A percentile compares a stretch with the other conserved stretches of the same genome.
Evolutionary conservation across 2,797 vertebrate genomes (phyloP).

Genomic region (Petrocephalus sullivani): DNA sequence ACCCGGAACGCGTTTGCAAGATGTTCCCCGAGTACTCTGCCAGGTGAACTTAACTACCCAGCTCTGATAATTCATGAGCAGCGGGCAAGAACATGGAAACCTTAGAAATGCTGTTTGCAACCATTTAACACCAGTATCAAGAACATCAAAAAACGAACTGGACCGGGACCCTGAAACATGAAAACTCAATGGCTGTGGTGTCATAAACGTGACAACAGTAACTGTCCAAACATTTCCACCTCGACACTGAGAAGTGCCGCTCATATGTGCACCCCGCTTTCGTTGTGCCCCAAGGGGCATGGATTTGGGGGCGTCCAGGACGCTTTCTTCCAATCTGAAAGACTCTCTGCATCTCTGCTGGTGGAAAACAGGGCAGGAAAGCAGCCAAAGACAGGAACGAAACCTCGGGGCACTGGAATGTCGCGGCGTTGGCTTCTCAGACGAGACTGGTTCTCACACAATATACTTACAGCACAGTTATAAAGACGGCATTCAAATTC

Average conservation of each 20-base stretch:
- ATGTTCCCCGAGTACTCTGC: neutral
- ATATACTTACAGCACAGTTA: constrained; percentile 59
- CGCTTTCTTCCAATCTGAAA: neutral
- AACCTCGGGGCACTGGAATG: constrained; percentile 20
- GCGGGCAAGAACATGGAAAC: neutral
- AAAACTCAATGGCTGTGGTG: neutral
- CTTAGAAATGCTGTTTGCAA: neutral
- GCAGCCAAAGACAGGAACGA: neutral
- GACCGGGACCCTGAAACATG: neutral
- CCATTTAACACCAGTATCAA: constrained; percentile 7
- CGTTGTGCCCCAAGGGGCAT: neutral
- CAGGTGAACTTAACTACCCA: neutral
- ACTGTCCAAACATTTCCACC: neutral
- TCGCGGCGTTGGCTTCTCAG: constrained; percentile 34
- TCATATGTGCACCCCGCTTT: neutral
- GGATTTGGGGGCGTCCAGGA: neutral
- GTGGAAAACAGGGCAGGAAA: neutral
- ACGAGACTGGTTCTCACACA: constrained; percentile 45
- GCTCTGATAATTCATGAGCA: neutral
- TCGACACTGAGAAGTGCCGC: neutral
- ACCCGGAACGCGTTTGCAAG: neutral
- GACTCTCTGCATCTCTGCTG: neutral
- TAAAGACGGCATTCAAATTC: constrained; percentile 54
- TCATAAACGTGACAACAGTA: neutral
- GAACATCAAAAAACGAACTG: neutral